These are phyloP conservation scores for Acanthiza pusilla DNA, from an alignment of 2,797 vertebrate species.

Conservation along the genomic window DNA sequence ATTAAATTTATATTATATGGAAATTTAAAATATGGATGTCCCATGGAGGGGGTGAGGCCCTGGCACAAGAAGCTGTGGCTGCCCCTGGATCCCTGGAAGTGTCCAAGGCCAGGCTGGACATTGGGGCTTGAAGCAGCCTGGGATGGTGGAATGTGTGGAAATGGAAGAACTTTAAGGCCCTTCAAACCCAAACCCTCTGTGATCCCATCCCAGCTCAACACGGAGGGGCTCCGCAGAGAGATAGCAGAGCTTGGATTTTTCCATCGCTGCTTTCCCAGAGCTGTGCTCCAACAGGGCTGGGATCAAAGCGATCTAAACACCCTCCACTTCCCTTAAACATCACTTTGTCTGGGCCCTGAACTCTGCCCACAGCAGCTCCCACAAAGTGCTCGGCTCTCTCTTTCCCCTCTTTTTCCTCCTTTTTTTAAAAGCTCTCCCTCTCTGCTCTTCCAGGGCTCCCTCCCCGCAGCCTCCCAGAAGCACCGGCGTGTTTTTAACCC, in stretches of 20 bases:
- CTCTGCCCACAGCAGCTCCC: conserved; percentile 38
- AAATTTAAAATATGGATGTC: not conserved
- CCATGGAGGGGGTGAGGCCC: not conserved
- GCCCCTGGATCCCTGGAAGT: not conserved
- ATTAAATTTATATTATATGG: too few species aligned
- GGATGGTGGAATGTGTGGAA: accelerated
- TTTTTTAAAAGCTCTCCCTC: not conserved
- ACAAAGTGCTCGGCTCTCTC: not conserved
- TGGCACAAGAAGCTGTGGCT: not conserved
- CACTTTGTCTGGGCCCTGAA: conserved; percentile 46
- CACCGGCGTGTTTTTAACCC: conserved; percentile 41
- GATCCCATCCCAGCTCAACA: not conserved
- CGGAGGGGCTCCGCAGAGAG: not conserved
- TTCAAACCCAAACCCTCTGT: not conserved
- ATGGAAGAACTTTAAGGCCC: not conserved
- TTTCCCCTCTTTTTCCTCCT: not conserved
- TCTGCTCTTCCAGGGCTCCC: not conserved
- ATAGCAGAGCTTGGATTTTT: not conserved
- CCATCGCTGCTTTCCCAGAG: not conserved
- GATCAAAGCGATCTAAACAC: conserved; percentile 38
- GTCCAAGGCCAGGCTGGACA: not conserved
- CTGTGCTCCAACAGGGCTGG: not conserved
- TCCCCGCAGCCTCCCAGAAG: conserved; percentile 31
- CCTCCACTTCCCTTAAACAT: conserved; percentile 28
- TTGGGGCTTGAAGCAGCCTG: accelerated